Base-by-base conservation (phyloP, 1,140 invertebrate species). In the Pachyrhynchus sulphureomaculatus region DNA sequence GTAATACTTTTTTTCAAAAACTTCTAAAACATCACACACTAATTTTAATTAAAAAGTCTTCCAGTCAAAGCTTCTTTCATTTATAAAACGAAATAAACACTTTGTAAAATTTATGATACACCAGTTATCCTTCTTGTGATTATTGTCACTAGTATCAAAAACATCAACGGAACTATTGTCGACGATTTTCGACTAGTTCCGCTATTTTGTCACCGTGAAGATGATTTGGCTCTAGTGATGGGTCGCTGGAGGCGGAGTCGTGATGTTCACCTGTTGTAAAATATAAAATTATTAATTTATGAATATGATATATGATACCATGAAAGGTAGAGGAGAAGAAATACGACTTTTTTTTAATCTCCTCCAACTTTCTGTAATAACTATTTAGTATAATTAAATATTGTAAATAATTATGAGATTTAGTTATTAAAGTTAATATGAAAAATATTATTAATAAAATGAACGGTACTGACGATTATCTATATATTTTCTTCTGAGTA, bases 81-180 rank as follows among this genome's bases (percentile, higher is more conserved):
- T 68, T 68, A 68, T 68, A 60, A 68, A 68, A 68, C 66, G 66
- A 68, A 68, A 54, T 48, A 37, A 54, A 55, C 37, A 52, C 47
- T 62, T 63, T 36, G 49, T 37, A 21, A 23, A 5, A 55, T 37
- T 41, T 68, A 64, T 51, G 20, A 52, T 34, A 59, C 45, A 63
- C 39, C 51, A 63, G 53, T 32, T 33, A 66, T n/a, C 34, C 49
- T 49, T 24, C 12, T 44, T 18, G 56, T 42, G 32, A 45, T 39
- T 47, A 65, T 17, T 10, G 45, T 48, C 29, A 42, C 55, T 57
- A 65, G 32, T 57, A 52, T 42, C 15, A 56, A 26, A 24, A 61
- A 23, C 18, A 37, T 26, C 17, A 55, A 29, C 12, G 53, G 24
- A 13, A 26, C 6, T 6, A 39, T 18, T 23, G 34, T 21, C 33